phyloP scores from a whole-genome alignment of 2,888 invertebrate genomes.

The Himalopsyche kuldschensis region DNA sequence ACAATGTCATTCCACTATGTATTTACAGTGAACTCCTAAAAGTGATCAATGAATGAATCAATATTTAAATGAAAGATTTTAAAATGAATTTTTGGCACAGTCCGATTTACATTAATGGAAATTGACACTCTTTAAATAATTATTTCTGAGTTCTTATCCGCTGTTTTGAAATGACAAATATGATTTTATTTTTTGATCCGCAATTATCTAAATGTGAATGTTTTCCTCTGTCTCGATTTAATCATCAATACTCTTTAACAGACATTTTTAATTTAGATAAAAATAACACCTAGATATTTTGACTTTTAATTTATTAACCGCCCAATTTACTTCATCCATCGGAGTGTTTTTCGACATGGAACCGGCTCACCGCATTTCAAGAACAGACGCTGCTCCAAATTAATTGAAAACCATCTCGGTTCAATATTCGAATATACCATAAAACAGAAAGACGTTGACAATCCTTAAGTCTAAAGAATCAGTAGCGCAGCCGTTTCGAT shows the following conservation, averaged over 20 bases:
- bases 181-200: too few species aligned
- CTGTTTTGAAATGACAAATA: too few species aligned
- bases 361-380: not conserved
- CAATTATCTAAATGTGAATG: too few species aligned
- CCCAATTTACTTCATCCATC: not conserved
- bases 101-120: too few species aligned
- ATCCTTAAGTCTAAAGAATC: not conserved
- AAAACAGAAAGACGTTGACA: not conserved
- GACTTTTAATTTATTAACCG: not conserved
- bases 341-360: not conserved
- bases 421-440: not conserved
- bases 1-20: too few species aligned
- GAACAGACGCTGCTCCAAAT: not conserved
- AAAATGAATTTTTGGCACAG: too few species aligned
- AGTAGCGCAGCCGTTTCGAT: not conserved
- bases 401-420: not conserved
- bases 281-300: not conserved
- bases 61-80: too few species aligned
- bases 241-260: not conserved
- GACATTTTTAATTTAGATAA: not conserved
- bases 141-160: too few species aligned
- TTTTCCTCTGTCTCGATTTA: not conserved
- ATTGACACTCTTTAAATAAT: too few species aligned
- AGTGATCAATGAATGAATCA: too few species aligned
- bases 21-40: too few species aligned